Base-by-base conservation (phyloP, 30 jellyfish, hydroid and myxozoan genomes). In the Cassiopea xamachana region DNA sequence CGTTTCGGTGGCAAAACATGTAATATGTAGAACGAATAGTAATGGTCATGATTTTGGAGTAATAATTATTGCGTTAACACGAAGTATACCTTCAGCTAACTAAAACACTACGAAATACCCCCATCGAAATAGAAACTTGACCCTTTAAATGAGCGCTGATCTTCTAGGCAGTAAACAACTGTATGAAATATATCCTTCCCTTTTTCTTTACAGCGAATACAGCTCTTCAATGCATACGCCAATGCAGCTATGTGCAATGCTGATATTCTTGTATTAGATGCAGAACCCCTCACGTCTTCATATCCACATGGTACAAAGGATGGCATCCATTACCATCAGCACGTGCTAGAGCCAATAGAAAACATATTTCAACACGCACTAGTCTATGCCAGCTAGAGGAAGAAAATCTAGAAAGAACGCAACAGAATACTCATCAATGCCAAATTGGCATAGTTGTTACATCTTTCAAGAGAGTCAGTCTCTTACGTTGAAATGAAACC, bases 211-310 rank as follows among this genome's bases (percentile, higher is more conserved):
- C 79, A 96, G 99, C 88, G 99, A 61, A 92, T 89, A 5, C 98
- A 76, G 82, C 91, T 96, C 77, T 96, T 96, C 94, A 96, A 96
- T 68, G 99, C 99, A 47, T 96, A 96, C 75, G 99, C 99, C 14
- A 96, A 96, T 70, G 97, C 99, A 13, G 98, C 98, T 9, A 91
- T 96, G 95, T 96, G 99, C 89, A 91, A 89, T 83, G 97, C 98
- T 1, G 98, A 88, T 45, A 69, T 87, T 15, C 93, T 86, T 15
- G 79, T 96, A 8, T 72, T 96, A 15, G 99, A 96, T 84, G 95
- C 94, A 15, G 80, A 92, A 55, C 99, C 98, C 1, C 88, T 96
- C 72, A 96, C 98, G 46, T 92, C 99, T 27, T 96, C 99, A 1
- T 96, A 82, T 69, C 99, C 99, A 50, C 82, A 69, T 39, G 99